phyloP scores from a whole-genome alignment of 2,113 vertebrate genomes.

The Hemicordylus capensis region DNA sequence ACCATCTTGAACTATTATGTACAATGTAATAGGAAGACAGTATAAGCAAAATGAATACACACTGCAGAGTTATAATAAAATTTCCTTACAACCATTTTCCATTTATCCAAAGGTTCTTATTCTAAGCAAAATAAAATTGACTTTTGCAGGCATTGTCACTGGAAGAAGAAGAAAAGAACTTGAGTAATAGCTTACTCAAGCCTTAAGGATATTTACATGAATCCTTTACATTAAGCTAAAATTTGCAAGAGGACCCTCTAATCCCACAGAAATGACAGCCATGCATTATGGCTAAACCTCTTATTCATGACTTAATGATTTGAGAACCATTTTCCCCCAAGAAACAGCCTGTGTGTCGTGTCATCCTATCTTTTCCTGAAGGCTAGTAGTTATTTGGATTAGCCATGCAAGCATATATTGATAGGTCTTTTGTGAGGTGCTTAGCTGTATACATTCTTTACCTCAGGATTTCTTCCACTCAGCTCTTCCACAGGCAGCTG shows the following conservation, averaged over 20 bases:
- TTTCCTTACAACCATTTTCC: background rate
- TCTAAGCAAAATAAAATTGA: background rate
- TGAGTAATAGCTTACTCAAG: constrained; percentile 29
- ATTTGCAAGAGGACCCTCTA: constrained; percentile 53
- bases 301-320: constrained; percentile 60
- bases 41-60: background rate
- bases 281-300: constrained; percentile 50
- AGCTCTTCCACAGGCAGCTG: constrained; percentile 28
- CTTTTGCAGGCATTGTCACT: constrained; percentile 45
- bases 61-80: background rate
- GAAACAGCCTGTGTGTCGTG: constrained; percentile 31
- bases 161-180: constrained; percentile 20
- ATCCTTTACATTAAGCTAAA: constrained; percentile 51
- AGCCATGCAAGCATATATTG: constrained; percentile 27
- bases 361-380: constrained; percentile 55
- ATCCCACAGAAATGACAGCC: constrained; percentile 60
- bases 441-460: constrained; percentile 47
- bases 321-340: constrained; percentile 41
- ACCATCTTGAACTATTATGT: background rate
- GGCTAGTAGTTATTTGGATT: constrained; percentile 54
- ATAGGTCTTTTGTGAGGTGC: constrained; percentile 45
- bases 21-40: background rate
- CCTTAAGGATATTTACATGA: constrained; percentile 53
- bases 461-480: constrained; percentile 42
- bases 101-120: constrained; percentile 29